Percentiles rank a stretch among this genome's conserved stretches.
Conservation (phyloP, 2,888 invertebrate genomes). For the Monochamus alternatus region DNA sequence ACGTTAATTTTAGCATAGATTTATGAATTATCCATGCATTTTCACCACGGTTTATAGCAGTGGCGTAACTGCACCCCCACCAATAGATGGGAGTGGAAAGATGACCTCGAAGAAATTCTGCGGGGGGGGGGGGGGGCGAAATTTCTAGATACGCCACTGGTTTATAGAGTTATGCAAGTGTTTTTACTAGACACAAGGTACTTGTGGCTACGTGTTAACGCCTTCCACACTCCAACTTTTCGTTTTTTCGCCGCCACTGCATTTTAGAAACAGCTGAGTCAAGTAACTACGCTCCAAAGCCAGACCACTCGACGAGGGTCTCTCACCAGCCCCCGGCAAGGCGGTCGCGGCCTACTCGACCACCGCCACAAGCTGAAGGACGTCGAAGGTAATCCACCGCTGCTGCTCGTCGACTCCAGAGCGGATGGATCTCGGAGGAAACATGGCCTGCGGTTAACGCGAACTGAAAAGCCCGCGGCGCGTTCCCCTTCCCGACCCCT, state of each 20-base stretch:
- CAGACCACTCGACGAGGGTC: slow-evolving; percentile 32
- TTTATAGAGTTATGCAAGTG: no score
- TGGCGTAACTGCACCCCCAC: no score
- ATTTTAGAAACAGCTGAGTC: slow-evolving; percentile 15
- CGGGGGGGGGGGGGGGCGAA: no score
- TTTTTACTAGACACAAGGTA: no score
- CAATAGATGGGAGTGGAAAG: no score
- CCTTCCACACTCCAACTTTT: background rate
- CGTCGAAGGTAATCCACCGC: slow-evolving; percentile 30
- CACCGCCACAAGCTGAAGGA: slow-evolving; percentile 32
- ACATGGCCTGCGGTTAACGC: slow-evolving; percentile 29
- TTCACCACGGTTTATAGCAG: no score
- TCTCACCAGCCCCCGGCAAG: slow-evolving; percentile 13
- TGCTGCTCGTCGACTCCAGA: slow-evolving; percentile 5
- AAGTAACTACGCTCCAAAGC: slow-evolving; percentile 13
- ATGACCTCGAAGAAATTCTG: no score
- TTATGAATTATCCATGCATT: no score
- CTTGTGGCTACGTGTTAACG: no score
- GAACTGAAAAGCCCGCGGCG: slow-evolving; percentile 9
- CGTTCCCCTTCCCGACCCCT: background rate
- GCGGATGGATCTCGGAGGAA: slow-evolving; percentile 11
- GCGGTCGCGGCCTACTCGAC: slow-evolving; percentile 10
- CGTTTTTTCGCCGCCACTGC: slow-evolving; percentile 20
- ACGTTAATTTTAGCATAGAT: no score
- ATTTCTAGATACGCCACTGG: no score